These are phyloP conservation scores for Zaprionus lachaisei DNA, from an alignment of 1,140 invertebrate species.

Conservation along the genomic window DNA sequence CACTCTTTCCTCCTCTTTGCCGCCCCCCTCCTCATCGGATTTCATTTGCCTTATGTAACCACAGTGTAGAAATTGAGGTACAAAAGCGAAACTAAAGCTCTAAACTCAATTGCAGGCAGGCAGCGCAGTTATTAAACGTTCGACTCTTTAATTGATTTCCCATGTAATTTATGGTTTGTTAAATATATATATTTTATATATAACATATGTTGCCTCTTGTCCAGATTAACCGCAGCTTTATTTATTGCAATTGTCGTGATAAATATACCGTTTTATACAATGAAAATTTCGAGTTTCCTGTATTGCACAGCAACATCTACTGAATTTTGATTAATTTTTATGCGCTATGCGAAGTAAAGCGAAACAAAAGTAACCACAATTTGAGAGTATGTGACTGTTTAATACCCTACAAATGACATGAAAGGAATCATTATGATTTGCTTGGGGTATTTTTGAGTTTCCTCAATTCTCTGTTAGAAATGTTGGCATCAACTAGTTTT, in stretches of 20 bases:
- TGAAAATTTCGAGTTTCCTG: slow-evolving; percentile 64
- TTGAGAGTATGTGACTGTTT: not conserved
- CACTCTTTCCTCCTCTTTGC: not conserved
- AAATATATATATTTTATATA: not conserved
- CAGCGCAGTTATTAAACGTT: slow-evolving; percentile 15
- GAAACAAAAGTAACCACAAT: slow-evolving; percentile 29
- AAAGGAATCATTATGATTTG: too few relatives aligned
- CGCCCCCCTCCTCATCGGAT: not conserved
- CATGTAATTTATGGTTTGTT: slow-evolving; percentile 15
- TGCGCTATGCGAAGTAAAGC: slow-evolving; percentile 8
- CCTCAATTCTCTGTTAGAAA: too few relatives aligned
- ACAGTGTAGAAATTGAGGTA: not conserved
- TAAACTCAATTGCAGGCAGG: slow-evolving; percentile 7
- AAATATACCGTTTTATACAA: slow-evolving; percentile 32
- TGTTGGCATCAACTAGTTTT: too few relatives aligned
- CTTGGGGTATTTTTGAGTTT: too few relatives aligned
- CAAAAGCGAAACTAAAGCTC: slow-evolving; percentile 15
- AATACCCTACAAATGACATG: not conserved
- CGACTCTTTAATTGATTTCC: slow-evolving; percentile 13
- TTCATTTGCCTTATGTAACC: not conserved
- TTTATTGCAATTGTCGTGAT: slow-evolving; percentile 71
- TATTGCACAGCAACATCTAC: slow-evolving; percentile 42
- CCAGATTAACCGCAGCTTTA: slow-evolving; percentile 65
- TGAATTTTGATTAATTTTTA: slow-evolving; percentile 70
- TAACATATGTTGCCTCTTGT: slow-evolving; percentile 33